Evolutionary conservation across 1,140 invertebrate genomes (phyloP), one percentile per base, ranked within the genome.

Genomic region (Aphelenchoides fujianensis): DNA sequence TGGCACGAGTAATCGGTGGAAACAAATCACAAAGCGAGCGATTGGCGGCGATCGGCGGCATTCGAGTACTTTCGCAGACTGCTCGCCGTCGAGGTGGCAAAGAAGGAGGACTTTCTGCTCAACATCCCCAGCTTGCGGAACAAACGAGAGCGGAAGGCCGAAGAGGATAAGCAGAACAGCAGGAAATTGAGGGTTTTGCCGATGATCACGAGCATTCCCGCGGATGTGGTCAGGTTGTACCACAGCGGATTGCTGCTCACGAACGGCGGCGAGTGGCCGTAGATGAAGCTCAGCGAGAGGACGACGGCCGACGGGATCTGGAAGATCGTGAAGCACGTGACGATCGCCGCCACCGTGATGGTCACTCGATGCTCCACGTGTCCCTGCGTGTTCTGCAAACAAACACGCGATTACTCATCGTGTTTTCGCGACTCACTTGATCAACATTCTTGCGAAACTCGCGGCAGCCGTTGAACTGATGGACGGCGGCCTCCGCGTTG

Each of bases 341-440:
- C 70, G 57, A 71, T 71, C 55, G 52, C 34, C 34, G 62, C 66
- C 36, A 71, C 63, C n/a, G 70, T 71, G 23, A 71, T n/a, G 27
- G 70, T 71, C 23, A 71, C 35, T 3, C 64, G 63, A 35, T 71
- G 70, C 28, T 71, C 70, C 1, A 32, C 34, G 27, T 32, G 16
- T 48, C 55, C 36, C 68, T 71, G 70, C 32, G 61, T 27, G 19
- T 64, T 74, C 73, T 74, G 55, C 28, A 73, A 71, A n/a, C n/a
- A n/a, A n/a, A n/a, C n/a, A n/a, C 23, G 23, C 41, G 41, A 48
- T 12, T 48, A 16, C 12, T 48, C 41, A 48, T 69, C 48, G 62
- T 7, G n/a, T n/a, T n/a, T n/a, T n/a, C n/a, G 55, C 5, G 34
- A 34, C 27, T 55, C 19, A 48, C 37, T 41, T 52, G 66, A 19